phyloP scores from a whole-genome alignment of 2,888 invertebrate species.

The Volucella zonaria region DNA sequence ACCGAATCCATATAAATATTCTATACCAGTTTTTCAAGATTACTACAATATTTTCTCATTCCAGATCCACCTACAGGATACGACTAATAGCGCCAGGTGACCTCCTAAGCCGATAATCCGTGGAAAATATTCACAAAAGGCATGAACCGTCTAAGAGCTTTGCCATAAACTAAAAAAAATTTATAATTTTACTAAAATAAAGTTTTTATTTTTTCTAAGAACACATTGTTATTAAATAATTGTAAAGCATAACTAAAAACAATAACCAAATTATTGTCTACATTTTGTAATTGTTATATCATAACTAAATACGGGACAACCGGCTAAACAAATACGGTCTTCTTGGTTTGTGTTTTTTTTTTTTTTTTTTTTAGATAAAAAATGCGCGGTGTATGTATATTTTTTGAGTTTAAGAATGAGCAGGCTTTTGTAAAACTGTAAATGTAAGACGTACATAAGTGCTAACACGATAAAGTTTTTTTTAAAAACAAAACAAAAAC shows the following conservation, averaged over 20 bases:
- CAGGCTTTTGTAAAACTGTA: slow-evolving; percentile 66
- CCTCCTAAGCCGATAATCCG: slow-evolving; percentile 60
- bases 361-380: slow-evolving; percentile 19
- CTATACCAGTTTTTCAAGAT: neutral
- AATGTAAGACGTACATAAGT: slow-evolving; percentile 56
- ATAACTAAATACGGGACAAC: slow-evolving; percentile 21
- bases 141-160: slow-evolving; percentile 69
- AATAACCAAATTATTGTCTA: slow-evolving; percentile 66
- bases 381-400: slow-evolving; percentile 58
- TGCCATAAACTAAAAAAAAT: slow-evolving; percentile 61
- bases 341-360: too few relatives aligned
- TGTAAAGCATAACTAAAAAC: slow-evolving; percentile 35
- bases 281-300: slow-evolving; percentile 62
- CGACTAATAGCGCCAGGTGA: slow-evolving; percentile 65
- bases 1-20: too few relatives aligned
- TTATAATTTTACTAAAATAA: slow-evolving; percentile 13
- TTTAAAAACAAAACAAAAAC: too few relatives aligned
- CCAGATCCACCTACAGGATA: slow-evolving; percentile 61
- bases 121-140: slow-evolving; percentile 62
- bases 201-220: slow-evolving; percentile 25
- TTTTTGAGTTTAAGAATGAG: slow-evolving; percentile 70
- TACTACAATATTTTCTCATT: neutral
- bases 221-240: slow-evolving; percentile 32
- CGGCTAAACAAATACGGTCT: neutral
- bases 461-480: slow-evolving; percentile 38